Percentiles rank a stretch among this genome's conserved stretches.
Conservation (phyloP, 53 echinoderm and acorn worm species). For the Holothuria leucospilota region DNA sequence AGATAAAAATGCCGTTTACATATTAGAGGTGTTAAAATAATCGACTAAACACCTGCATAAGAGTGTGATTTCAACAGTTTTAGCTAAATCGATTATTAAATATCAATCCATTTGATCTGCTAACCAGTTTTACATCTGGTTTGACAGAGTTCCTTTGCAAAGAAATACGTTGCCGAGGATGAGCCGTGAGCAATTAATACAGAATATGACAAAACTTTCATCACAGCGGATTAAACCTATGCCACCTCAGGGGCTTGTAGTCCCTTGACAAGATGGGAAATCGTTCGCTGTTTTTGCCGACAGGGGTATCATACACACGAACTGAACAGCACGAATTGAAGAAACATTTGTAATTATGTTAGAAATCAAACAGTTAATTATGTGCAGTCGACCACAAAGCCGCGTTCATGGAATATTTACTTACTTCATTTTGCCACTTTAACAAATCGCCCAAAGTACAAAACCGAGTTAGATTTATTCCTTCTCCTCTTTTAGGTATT, state of each 20-base stretch:
- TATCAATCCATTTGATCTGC: too few species aligned
- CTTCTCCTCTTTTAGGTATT: too few species aligned
- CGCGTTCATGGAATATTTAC: slow-evolving; percentile 23
- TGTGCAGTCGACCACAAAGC: slow-evolving; percentile 38
- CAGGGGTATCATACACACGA: slow-evolving; percentile 32
- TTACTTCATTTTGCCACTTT: too few species aligned
- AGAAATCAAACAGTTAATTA: slow-evolving; percentile 43
- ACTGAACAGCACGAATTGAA: slow-evolving; percentile 24
- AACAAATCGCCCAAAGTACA: too few species aligned
- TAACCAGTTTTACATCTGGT: slow-evolving; percentile 29
- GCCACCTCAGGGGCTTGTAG: slow-evolving; percentile 18
- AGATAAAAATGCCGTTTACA: too few species aligned
- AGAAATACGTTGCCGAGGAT: neutral
- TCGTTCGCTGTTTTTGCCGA: slow-evolving; percentile 40
- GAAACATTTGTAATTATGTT: slow-evolving; percentile 48
- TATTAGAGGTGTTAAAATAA: slow-evolving; percentile 22
- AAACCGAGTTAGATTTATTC: too few species aligned
- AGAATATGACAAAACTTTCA: slow-evolving; percentile 15
- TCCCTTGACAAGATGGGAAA: slow-evolving; percentile 35
- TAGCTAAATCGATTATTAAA: too few species aligned
- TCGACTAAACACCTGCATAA: neutral
- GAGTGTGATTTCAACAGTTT: too few species aligned
- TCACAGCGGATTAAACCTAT: slow-evolving; percentile 18
- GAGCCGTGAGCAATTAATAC: slow-evolving; percentile 23
- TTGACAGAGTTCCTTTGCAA: slow-evolving; percentile 22